Evolutionary conservation across 2,888 invertebrate genomes (phyloP).

Genomic region (Tipula unca): DNA sequence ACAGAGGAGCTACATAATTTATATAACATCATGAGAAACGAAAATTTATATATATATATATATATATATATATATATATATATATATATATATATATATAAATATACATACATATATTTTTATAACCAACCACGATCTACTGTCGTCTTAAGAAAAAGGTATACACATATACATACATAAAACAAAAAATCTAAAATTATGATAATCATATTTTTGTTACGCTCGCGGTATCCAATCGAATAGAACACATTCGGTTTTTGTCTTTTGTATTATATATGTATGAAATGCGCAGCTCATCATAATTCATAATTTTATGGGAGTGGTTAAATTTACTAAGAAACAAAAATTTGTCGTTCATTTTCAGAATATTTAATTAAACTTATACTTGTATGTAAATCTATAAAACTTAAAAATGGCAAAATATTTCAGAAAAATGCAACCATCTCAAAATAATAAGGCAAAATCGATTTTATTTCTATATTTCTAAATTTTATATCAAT

Average conservation of each 20-base stretch:
- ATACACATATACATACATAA: neutral
- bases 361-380: neutral
- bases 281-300: slow-evolving; percentile 1
- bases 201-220: slow-evolving; percentile 8
- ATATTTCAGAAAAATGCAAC: neutral
- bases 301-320: neutral
- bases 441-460: neutral
- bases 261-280: neutral
- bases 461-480: neutral
- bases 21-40: neutral
- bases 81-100: too few relatives aligned
- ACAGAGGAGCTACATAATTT: neutral
- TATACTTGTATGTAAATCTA: too few relatives aligned
- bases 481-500: neutral
- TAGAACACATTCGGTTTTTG: neutral
- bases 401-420: neutral
- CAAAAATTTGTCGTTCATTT: neutral
- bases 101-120: neutral
- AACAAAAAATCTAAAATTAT: neutral
- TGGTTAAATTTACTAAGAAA: neutral
- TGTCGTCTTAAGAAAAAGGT: neutral
- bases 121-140: neutral
- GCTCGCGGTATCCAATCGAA: neutral
- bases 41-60: too few relatives aligned
- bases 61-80: too few relatives aligned